Percentiles rank a stretch among this genome's conserved stretches.
Evolutionary conservation across 2,113 vertebrate genomes (phyloP).

Genomic region (Nesoenas mayeri): DNA sequence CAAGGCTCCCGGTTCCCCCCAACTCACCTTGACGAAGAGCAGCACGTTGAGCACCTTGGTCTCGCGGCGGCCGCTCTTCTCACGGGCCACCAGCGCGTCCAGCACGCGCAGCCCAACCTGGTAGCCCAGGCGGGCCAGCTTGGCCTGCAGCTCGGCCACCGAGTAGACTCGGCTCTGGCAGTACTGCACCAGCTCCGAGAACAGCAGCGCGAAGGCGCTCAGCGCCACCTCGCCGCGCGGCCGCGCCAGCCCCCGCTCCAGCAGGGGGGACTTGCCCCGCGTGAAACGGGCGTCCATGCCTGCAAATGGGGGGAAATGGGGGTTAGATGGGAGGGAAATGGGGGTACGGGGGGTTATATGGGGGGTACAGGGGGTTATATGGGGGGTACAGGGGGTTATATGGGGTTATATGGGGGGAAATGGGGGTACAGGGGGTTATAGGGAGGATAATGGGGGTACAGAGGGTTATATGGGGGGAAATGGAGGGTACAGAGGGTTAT

Average conservation of each 20-base stretch:
- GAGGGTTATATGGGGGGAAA: too few species aligned
- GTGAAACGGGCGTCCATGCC: conserved; percentile 91
- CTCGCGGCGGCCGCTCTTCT: conserved; percentile 88
- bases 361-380: too few species aligned
- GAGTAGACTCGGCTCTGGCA: conserved; percentile 95
- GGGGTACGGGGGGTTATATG: too few species aligned
- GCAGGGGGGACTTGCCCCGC: conserved; percentile 86
- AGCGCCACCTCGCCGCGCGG: conserved; percentile 88
- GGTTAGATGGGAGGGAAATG: too few species aligned
- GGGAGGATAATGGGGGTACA: too few species aligned
- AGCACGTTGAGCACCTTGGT: conserved; percentile 90
- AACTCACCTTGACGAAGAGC: conserved; percentile 72
- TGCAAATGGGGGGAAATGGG: too few species aligned
- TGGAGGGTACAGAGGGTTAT: too few species aligned
- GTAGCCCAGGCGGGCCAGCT: conserved; percentile 86
- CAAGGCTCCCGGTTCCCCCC: too few species aligned
- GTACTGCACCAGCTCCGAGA: conserved; percentile 96
- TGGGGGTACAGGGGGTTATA: too few species aligned
- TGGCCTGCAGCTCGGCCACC: conserved; percentile 89
- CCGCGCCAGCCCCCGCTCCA: conserved; percentile 86
- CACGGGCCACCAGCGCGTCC: conserved; percentile 87
- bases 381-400: too few species aligned
- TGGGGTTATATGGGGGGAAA: too few species aligned
- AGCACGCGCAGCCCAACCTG: conserved; percentile 88
- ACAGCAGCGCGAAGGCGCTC: conserved; percentile 90